phyloP scores from a whole-genome alignment of 1,140 invertebrate species.

The Diabrotica virgifera region DNA sequence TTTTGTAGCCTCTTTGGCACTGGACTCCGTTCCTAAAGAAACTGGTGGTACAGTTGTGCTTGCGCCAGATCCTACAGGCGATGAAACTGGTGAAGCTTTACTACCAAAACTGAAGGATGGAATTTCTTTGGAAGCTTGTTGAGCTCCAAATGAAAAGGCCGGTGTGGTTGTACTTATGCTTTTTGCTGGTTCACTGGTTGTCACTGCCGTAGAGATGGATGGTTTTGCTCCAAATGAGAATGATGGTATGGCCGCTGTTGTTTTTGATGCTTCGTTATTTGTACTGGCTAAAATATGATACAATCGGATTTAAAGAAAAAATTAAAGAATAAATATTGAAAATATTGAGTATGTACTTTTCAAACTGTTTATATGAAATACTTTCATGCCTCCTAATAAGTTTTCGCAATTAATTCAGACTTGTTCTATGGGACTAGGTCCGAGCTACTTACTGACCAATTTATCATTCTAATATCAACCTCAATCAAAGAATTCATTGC shows the following conservation, averaged over 20 bases:
- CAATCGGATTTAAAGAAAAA: background rate
- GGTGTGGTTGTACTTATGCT: background rate
- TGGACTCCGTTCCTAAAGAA: no score
- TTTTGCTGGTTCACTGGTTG: background rate
- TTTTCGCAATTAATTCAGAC: no score
- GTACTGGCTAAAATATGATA: background rate
- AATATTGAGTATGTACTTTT: no score
- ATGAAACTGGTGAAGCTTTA: constrained; percentile 29
- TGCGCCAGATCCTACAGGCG: background rate
- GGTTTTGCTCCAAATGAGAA: constrained; percentile 12
- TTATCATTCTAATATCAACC: no score
- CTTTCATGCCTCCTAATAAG: no score
- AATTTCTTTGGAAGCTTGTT: background rate
- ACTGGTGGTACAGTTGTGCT: no score
- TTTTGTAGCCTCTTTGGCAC: background rate
- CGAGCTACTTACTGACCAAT: no score
- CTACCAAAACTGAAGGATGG: constrained; percentile 26
- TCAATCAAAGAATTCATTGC: no score
- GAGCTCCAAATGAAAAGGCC: background rate
- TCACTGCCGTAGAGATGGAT: background rate
- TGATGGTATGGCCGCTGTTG: background rate
- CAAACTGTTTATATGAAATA: no score
- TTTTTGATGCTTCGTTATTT: background rate
- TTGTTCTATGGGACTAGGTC: no score
- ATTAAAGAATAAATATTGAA: no score